Evolutionary conservation across 2,113 vertebrate genomes (phyloP).

Genomic region (Oreotrochilus melanogaster): DNA sequence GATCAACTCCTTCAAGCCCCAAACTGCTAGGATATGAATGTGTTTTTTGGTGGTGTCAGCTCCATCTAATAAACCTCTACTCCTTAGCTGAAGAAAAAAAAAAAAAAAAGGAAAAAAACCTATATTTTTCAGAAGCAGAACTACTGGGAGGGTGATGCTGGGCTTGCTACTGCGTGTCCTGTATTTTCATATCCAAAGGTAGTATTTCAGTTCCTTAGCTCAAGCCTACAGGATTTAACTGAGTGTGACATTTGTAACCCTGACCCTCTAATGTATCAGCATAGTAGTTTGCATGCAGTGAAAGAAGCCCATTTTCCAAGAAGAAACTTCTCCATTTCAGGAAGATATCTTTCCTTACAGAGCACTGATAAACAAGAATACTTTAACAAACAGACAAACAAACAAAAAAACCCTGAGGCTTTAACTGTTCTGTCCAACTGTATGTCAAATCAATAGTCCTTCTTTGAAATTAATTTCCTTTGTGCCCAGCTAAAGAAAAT

Average conservation of each 20-base stretch:
- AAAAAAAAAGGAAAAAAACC: too few species aligned
- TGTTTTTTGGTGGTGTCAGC: background rate
- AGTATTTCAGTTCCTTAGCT: background rate
- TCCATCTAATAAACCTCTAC: background rate
- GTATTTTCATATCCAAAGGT: background rate
- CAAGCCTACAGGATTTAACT: background rate
- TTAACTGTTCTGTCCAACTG: background rate
- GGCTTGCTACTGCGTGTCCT: background rate
- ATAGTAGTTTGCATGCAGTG: background rate
- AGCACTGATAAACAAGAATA: background rate
- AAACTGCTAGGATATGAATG: background rate
- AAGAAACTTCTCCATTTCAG: background rate
- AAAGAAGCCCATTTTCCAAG: background rate
- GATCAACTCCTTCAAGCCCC: background rate
- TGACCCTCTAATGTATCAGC: background rate
- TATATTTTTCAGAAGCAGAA: background rate
- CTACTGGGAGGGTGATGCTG: background rate
- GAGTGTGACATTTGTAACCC: background rate
- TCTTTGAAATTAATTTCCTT: slow-evolving; percentile 15
- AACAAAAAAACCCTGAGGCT: background rate
- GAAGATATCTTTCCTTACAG: background rate
- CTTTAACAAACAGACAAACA: background rate
- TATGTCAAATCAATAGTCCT: slow-evolving; percentile 27
- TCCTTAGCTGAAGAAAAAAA: background rate
- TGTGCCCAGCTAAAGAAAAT: background rate